Evolutionary conservation across 2,113 vertebrate species (phyloP).

Genomic region (Maccullochella peelii): DNA sequence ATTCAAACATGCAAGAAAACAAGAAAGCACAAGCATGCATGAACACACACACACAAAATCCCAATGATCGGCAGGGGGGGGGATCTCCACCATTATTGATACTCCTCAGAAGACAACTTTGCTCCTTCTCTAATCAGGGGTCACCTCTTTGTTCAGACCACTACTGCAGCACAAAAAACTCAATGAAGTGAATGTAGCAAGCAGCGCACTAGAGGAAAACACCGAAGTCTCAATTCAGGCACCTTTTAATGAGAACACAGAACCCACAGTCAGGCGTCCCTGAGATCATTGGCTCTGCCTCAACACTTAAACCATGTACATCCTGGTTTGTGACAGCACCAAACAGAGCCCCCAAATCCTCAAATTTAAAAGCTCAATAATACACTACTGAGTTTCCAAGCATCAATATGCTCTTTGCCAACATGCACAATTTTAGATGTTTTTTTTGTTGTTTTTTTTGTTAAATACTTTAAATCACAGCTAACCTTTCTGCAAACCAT

Average conservation of each 20-base stretch:
- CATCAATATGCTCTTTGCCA: too few species aligned
- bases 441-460: too few species aligned
- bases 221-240: neutral
- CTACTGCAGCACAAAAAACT: neutral
- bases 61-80: neutral
- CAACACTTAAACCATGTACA: too few species aligned
- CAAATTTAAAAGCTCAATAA: too few species aligned
- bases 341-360: too few species aligned
- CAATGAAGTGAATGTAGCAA: conserved; percentile 49
- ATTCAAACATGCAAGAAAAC: conserved; percentile 6
- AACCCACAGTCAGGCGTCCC: neutral
- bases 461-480: neutral
- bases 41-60: conserved; percentile 6
- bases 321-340: neutral
- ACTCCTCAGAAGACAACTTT: conserved; percentile 29
- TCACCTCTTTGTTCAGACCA: conserved; percentile 52
- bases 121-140: conserved; percentile 58
- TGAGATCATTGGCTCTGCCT: neutral
- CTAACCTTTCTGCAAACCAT: neutral
- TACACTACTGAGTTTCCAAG: too few species aligned
- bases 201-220: neutral
- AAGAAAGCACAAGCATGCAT: neutral
- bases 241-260: neutral
- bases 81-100: conserved; percentile 18
- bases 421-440: too few species aligned